Evolutionary conservation across 2,797 vertebrate genomes (phyloP), one percentile per base, ranked within the genome.

Genomic region (Chanos chanos): DNA sequence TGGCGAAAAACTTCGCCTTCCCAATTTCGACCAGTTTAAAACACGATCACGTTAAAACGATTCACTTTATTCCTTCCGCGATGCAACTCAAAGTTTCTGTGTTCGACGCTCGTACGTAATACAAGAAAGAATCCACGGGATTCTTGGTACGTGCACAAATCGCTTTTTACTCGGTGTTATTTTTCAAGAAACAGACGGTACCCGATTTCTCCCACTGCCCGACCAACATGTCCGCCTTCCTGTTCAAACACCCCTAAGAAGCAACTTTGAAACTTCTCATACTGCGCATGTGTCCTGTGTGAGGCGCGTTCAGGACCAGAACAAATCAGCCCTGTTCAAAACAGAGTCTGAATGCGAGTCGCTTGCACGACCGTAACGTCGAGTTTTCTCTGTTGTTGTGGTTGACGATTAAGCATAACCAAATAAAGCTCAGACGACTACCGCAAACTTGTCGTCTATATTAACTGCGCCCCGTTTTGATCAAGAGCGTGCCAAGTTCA

Each of bases 191-290:
- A 51, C 67, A 78, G 76, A 80, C 83, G 79, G 64, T 83, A 83
- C 82, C 83, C 72, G 77, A 87, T 81, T 84, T 86, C 84, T 85
- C 81, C 78, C 80, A 79, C 85, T 79, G 83, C 74, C 78, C 76
- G 82, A 75, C 87, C 90, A 95, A 94, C 87, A 95, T 95, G 94
- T 95, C 94, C 92, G 93, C 92, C 92, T 94, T 94, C 93, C 93
- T 94, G 93, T 93, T 94, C 93, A 92, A 93, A 93, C 89, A 86
- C 61, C 77, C 77, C 73, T 77, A 77, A 86, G 83, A 72, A 77
- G 76, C 78, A 37, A 80, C 85, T 88, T 85, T 81, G 81, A 86
- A 83, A 81, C 73, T 83, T 78, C 78, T 77, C n/a, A 15, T 2
- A 81, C 22, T 67, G 85, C 89, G 91, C 91, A 89, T 86, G 90